Evolutionary conservation across 2,888 invertebrate species (phyloP).

Genomic region (Dione juno): DNA sequence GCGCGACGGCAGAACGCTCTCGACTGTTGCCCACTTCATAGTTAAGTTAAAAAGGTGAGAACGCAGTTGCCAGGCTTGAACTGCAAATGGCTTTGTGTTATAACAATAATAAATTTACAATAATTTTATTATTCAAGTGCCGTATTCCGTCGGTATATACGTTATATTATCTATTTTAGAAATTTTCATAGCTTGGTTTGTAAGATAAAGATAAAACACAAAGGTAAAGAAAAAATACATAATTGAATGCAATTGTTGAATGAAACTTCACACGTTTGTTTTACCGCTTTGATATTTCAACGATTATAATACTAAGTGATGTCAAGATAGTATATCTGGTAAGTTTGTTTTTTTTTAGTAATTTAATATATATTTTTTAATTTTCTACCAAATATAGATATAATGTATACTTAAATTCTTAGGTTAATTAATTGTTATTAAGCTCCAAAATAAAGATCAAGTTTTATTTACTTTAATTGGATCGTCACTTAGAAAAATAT

Average conservation of each 20-base stretch:
- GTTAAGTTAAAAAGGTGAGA: slow-evolving; percentile 41
- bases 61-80: slow-evolving; percentile 59
- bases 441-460: too few relatives aligned
- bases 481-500: too few relatives aligned
- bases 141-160: slow-evolving; percentile 36
- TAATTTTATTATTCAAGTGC: slow-evolving; percentile 7
- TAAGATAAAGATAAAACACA: slow-evolving; percentile 64
- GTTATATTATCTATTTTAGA: slow-evolving; percentile 32
- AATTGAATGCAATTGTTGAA: slow-evolving; percentile 61
- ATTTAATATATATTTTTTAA: too few relatives aligned
- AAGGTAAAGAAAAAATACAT: slow-evolving; percentile 61
- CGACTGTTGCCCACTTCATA: slow-evolving; percentile 52
- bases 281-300: neutral
- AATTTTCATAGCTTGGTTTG: slow-evolving; percentile 20
- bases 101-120: slow-evolving; percentile 40
- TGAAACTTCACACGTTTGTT: slow-evolving; percentile 15
- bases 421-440: too few relatives aligned
- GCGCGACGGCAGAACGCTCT: slow-evolving; percentile 54
- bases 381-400: too few relatives aligned
- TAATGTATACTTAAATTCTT: too few relatives aligned
- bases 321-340: neutral
- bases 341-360: neutral
- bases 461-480: too few relatives aligned
- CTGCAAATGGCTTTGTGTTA: slow-evolving; percentile 54
- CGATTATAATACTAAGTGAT: neutral